Evolutionary conservation across 2,797 vertebrate genomes (phyloP).

Genomic region (Sebastes dallii): DNA sequence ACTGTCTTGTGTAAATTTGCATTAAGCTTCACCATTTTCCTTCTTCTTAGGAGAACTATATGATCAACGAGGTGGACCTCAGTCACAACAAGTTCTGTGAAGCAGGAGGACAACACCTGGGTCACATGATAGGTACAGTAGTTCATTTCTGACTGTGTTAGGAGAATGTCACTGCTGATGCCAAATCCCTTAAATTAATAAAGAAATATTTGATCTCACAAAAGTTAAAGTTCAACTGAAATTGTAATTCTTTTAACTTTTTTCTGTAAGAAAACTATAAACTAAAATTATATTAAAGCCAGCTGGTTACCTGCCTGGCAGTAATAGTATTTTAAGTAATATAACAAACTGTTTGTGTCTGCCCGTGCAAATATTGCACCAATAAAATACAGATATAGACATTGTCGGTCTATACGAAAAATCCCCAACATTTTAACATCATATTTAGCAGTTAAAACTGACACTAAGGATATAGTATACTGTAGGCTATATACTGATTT

Average conservation of each 20-base stretch:
- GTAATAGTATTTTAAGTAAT: too few relatives aligned
- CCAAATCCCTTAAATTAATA: not conserved
- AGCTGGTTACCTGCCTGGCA: too few relatives aligned
- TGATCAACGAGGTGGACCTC: constrained; percentile 81
- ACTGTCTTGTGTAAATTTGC: not conserved
- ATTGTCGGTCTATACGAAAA: not conserved
- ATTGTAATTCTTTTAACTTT: not conserved
- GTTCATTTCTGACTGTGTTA: not conserved
- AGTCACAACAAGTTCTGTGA: constrained; percentile 83
- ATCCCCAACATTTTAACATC: not conserved
- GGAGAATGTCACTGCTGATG: not conserved
- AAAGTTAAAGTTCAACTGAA: not conserved
- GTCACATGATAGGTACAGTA: constrained; percentile 79
- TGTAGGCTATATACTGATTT: not conserved
- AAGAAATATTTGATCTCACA: not conserved
- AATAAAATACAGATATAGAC: not conserved
- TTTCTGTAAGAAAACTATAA: not conserved
- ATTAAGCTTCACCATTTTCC: not conserved
- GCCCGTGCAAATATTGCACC: not conserved
- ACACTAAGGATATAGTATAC: not conserved
- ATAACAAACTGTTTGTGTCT: not conserved
- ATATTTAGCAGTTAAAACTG: not conserved
- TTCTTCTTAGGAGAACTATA: constrained; percentile 68
- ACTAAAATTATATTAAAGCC: not conserved
- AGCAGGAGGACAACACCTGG: constrained; percentile 77